These are phyloP conservation scores for Esox masquinongy DNA, from an alignment of 2,797 vertebrate species.

Conservation along the genomic window DNA sequence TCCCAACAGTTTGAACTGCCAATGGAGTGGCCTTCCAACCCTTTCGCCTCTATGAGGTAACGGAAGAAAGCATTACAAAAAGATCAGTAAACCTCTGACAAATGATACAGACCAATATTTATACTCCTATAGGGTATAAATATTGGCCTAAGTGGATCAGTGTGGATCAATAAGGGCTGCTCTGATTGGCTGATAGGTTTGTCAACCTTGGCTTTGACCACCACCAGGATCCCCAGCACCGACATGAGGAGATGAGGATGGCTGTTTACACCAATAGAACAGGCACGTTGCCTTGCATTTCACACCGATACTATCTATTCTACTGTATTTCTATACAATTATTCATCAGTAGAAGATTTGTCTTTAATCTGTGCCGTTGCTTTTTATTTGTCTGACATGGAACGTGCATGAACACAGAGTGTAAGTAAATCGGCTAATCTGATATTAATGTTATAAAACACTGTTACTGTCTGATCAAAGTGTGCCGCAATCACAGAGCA, in stretches of 20 bases:
- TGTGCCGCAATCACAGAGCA: not conserved
- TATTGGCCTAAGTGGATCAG: not conserved
- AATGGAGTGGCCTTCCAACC: slow-evolving; percentile 62
- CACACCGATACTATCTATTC: not conserved
- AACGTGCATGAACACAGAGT: slow-evolving; percentile 1
- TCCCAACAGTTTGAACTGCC: slow-evolving; percentile 83
- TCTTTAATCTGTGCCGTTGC: not conserved
- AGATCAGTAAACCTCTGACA: not conserved
- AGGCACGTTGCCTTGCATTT: slow-evolving; percentile 56
- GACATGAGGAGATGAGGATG: slow-evolving; percentile 72
- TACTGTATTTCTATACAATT: not conserved
- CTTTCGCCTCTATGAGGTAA: slow-evolving; percentile 70
- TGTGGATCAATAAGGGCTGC: not conserved
- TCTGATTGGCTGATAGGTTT: slow-evolving; percentile 71
- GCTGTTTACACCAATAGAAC: slow-evolving; percentile 84
- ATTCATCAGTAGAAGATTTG: not conserved
- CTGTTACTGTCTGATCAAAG: not conserved
- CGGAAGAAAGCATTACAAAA: not conserved
- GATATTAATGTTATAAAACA: not conserved
- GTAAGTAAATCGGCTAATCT: not conserved
- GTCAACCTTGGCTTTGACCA: slow-evolving; percentile 85
- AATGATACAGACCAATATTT: not conserved
- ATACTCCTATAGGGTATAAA: not conserved
- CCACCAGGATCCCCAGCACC: slow-evolving; percentile 64
- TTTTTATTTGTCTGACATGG: not conserved